phyloP scores from a whole-genome alignment of 2,797 vertebrate species.

The Cyprinella venusta region DNA sequence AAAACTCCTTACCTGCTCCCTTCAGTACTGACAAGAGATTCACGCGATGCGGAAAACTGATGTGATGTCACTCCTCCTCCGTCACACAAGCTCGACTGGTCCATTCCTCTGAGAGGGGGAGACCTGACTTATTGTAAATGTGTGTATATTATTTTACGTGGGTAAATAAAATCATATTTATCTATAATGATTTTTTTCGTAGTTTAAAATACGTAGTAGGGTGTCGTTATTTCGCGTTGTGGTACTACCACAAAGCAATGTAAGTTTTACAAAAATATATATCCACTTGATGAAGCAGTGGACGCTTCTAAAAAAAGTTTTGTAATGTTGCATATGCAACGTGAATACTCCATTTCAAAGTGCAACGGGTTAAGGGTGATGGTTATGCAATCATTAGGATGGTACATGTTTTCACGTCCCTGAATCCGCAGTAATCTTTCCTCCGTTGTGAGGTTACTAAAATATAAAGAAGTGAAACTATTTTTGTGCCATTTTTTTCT shows the following conservation, averaged over 20 bases:
- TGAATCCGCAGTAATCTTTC: conserved; percentile 18
- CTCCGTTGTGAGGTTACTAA: conserved; percentile 30
- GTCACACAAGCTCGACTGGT: conserved; percentile 65
- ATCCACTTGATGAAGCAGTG: not conserved
- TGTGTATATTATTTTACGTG: not conserved
- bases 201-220: not conserved
- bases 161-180: not conserved
- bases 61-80: conserved; percentile 40
- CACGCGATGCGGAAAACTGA: conserved; percentile 45
- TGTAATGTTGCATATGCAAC: conserved; percentile 2
- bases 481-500: not conserved
- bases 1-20: not conserved
- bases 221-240: not conserved
- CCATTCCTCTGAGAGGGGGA: not conserved
- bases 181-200: not conserved
- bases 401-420: conserved; percentile 31
- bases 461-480: not conserved
- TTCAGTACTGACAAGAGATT: not conserved
- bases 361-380: conserved; percentile 68
- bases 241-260: not conserved
- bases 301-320: not conserved
- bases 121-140: too few species aligned
- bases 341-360: conserved; percentile 58
- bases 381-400: conserved; percentile 69
- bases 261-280: too few species aligned